Conservation (phyloP, 2,888 invertebrate genomes). For the Eupithecia insigniata region DNA sequence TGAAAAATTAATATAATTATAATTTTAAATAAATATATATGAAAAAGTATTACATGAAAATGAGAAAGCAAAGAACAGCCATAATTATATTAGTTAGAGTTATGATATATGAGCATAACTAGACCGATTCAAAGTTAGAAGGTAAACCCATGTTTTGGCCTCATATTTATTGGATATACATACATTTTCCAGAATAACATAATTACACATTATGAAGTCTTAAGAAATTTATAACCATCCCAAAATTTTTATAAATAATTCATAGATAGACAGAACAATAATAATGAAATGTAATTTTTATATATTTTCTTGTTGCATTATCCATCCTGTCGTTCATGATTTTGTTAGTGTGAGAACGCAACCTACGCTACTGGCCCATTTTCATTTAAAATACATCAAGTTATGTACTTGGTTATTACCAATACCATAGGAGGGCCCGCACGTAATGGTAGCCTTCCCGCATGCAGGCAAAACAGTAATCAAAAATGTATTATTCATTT, state of each 20-base stretch:
- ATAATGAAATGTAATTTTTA: background rate
- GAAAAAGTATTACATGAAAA: background rate
- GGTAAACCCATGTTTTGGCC: background rate
- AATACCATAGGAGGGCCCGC: background rate
- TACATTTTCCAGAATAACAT: background rate
- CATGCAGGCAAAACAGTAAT: conserved; percentile 3
- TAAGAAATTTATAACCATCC: too few relatives aligned
- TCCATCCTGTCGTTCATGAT: background rate
- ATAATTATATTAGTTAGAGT: background rate
- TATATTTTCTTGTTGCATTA: background rate
- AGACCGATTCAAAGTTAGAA: background rate
- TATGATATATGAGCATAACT: background rate
- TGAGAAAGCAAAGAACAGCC: background rate
- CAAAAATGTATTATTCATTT: background rate
- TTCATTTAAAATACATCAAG: background rate
- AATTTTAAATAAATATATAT: too few relatives aligned
- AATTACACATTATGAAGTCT: too few relatives aligned
- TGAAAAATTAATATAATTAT: too few relatives aligned
- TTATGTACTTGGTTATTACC: background rate
- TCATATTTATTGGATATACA: background rate
- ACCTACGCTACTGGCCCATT: conserved; percentile 1
- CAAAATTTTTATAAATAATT: too few relatives aligned
- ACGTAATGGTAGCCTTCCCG: background rate
- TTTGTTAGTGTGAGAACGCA: background rate
- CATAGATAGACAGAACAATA: too few relatives aligned